These are phyloP conservation scores for Microctenopoma lineatum DNA, from an alignment of 2,797 vertebrate species.

Conservation along the genomic window DNA sequence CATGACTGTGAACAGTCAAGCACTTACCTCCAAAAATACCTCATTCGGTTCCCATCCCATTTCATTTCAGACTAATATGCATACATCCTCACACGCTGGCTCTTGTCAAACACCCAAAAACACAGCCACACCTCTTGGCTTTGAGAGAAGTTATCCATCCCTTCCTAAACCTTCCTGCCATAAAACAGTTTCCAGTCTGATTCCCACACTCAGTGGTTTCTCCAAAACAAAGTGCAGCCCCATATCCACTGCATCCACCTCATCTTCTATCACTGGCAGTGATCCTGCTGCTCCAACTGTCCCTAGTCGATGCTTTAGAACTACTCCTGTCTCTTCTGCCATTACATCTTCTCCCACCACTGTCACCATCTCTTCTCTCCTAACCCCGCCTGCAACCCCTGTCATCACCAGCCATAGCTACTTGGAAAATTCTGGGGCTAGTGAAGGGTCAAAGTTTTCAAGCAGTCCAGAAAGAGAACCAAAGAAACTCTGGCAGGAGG, in stretches of 20 bases:
- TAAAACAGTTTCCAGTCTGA: conserved; percentile 41
- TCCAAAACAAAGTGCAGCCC: conserved; percentile 44
- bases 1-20: conserved; percentile 26
- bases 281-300: neutral
- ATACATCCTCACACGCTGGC: neutral
- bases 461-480: conserved; percentile 54
- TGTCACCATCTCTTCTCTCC: conserved; percentile 36
- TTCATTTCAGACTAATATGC: conserved; percentile 23
- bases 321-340: conserved; percentile 8
- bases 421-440: conserved; percentile 36
- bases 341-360: conserved; percentile 31
- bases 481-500: conserved; percentile 51
- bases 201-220: conserved; percentile 16
- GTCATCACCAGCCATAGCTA: conserved; percentile 36
- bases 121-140: conserved; percentile 55
- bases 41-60: conserved; percentile 23
- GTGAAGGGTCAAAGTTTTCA: conserved; percentile 39
- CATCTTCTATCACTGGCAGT: conserved; percentile 9
- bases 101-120: conserved; percentile 39
- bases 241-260: neutral
- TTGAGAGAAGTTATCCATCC: conserved; percentile 63
- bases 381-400: conserved; percentile 67
- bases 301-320: conserved; percentile 14
- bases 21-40: conserved; percentile 16
- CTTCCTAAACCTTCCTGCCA: conserved; percentile 41